These are phyloP conservation scores for Sesia apiformis DNA, from an alignment of 2,888 invertebrate genomes.

Conservation along the genomic window DNA sequence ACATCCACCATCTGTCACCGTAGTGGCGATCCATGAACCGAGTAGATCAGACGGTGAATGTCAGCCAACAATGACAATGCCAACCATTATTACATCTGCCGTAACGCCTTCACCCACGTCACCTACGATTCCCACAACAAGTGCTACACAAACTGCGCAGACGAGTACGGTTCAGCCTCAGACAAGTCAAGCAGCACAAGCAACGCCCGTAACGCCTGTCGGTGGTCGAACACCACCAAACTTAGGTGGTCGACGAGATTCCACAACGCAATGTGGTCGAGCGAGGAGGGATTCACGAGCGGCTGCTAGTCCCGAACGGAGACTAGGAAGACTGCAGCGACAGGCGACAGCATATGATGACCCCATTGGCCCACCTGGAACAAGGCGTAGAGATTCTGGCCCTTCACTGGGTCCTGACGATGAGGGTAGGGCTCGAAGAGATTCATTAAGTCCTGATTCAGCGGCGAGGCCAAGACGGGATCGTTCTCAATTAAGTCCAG, in stretches of 20 bases:
- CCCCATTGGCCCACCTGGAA: constrained; percentile 81
- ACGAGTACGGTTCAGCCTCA: constrained; percentile 37
- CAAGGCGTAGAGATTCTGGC: constrained; percentile 84
- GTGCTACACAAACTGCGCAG: constrained; percentile 36
- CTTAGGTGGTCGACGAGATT: constrained; percentile 81
- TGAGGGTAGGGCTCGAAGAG: constrained; percentile 84
- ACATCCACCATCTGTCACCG: constrained; percentile 58
- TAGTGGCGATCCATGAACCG: constrained; percentile 62
- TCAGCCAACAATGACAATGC: constrained; percentile 75
- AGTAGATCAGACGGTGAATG: constrained; percentile 77
- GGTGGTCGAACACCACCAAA: constrained; percentile 57
- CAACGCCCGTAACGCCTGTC: constrained; percentile 36
- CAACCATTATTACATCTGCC: constrained; percentile 87
- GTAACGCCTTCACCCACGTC: constrained; percentile 88
- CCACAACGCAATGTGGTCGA: constrained; percentile 87
- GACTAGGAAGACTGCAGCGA: constrained; percentile 82
- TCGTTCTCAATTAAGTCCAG: constrained; percentile 85
- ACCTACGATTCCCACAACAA: constrained; percentile 40
- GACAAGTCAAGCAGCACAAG: constrained; percentile 20
- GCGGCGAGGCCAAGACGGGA: constrained; percentile 86
- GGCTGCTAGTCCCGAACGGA: constrained; percentile 79
- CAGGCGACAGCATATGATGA: constrained; percentile 94
- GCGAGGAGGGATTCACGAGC: constrained; percentile 80
- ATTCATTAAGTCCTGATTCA: constrained; percentile 93
- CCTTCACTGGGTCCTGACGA: constrained; percentile 90